These are phyloP conservation scores for Rhagoletis zephyria DNA, from an alignment of 1,140 invertebrate species.

Conservation along the genomic window DNA sequence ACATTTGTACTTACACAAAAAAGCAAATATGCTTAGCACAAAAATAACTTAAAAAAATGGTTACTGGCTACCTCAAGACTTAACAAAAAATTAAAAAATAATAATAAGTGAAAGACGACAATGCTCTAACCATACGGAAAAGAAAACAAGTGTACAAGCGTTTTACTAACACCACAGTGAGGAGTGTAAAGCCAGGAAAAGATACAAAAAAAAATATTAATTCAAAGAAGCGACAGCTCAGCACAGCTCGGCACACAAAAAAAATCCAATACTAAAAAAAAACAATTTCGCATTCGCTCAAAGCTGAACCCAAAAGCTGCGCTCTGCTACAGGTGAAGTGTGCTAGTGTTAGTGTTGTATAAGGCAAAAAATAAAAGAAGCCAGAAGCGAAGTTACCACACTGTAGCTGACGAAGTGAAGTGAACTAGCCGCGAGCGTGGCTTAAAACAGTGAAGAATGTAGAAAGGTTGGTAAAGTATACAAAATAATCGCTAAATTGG, in stretches of 20 bases:
- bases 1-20: not conserved
- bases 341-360: not conserved
- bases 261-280: conserved; percentile 29
- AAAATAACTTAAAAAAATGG: not conserved
- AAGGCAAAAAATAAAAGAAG: not conserved
- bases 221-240: not conserved
- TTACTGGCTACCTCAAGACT: not conserved
- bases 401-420: not conserved
- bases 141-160: not conserved
- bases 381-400: not conserved
- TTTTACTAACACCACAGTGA: conserved; percentile 29
- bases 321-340: conserved; percentile 27
- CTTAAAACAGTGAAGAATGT: conserved; percentile 13
- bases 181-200: conserved; percentile 27
- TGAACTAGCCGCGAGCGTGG: not conserved
- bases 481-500: conserved; percentile 24
- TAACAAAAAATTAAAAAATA: not conserved
- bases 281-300: not conserved
- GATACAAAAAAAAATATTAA: conserved; percentile 5
- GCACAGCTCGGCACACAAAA: not conserved
- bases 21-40: not conserved
- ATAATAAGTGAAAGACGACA: conserved; percentile 2
- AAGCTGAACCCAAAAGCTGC: not conserved
- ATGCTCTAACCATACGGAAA: not conserved
- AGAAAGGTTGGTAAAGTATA: conserved; percentile 20